Percentiles rank a stretch among this genome's conserved stretches.
Conservation (phyloP, 2,113 vertebrate genomes). For the Tychaedon coryphoeus region DNA sequence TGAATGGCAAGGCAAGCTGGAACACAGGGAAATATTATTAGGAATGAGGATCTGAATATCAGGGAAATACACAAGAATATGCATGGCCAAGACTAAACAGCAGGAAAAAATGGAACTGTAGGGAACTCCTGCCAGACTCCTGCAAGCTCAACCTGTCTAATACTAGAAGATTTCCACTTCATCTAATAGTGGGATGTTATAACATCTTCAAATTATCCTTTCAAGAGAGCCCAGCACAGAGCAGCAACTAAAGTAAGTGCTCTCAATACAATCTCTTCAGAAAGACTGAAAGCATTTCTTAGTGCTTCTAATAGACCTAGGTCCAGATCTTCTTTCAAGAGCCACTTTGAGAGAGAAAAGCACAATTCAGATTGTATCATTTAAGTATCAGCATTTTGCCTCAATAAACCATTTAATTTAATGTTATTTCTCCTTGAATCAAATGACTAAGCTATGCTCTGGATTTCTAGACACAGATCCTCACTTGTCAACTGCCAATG, state of each 20-base stretch:
- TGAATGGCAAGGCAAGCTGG: not conserved
- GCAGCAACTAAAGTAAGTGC: not conserved
- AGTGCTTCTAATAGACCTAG: not conserved
- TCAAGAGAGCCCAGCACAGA: not conserved
- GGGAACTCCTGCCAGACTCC: not conserved
- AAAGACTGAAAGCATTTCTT: not conserved
- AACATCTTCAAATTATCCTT: not conserved
- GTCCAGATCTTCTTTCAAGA: not conserved
- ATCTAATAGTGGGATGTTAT: not conserved
- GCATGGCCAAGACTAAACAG: not conserved
- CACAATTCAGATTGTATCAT: not conserved
- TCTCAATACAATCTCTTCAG: not conserved
- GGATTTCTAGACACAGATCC: not conserved
- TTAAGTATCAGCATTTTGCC: not conserved
- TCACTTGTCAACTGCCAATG: not conserved
- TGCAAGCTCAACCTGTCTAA: not conserved
- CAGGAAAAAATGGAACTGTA: not conserved
- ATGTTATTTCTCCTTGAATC: not conserved
- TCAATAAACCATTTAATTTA: not conserved
- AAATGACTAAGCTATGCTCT: not conserved
- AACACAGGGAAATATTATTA: not conserved
- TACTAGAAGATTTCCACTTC: not conserved
- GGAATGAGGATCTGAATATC: not conserved
- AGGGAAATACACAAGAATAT: not conserved
- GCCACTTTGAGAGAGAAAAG: not conserved